phyloP scores from a whole-genome alignment of 2,888 invertebrate genomes.

The Tinea semifulvella region DNA sequence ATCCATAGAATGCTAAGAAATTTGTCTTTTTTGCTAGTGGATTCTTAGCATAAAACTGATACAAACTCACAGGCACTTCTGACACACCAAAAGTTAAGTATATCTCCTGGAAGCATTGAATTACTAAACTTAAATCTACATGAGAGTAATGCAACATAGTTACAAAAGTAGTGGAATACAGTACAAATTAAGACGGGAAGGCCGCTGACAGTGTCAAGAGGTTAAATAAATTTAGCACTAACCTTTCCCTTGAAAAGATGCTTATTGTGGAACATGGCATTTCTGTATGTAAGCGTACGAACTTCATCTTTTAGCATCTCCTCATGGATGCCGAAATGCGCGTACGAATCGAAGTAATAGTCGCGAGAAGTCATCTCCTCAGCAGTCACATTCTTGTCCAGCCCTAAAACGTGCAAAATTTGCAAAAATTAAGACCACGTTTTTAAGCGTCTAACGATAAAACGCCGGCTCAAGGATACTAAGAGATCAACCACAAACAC shows the following conservation, averaged over 20 bases:
- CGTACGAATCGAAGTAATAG: constrained; percentile 99
- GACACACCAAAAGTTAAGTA: no score
- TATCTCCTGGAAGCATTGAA: no score
- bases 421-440: constrained; percentile 39
- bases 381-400: constrained; percentile 69
- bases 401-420: constrained; percentile 31
- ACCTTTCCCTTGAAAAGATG: constrained; percentile 92
- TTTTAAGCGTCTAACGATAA: constrained; percentile 27
- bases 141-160: no score
- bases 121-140: no score
- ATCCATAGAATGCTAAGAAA: no score
- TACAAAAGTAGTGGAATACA: no score
- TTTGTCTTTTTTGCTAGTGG: no score
- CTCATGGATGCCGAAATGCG: constrained; percentile 99
- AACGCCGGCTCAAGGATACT: constrained; percentile 3
- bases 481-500: constrained; percentile 18
- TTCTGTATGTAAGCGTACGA: constrained; percentile 95
- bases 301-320: constrained; percentile 99
- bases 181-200: no score
- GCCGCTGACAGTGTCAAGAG: no score
- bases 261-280: constrained; percentile 99
- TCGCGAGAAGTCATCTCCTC: constrained; percentile 99
- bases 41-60: no score
- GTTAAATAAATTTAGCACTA: not conserved
- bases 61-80: no score